Base-by-base conservation (phyloP, 2,888 invertebrate species). In the Eilema caniola region DNA sequence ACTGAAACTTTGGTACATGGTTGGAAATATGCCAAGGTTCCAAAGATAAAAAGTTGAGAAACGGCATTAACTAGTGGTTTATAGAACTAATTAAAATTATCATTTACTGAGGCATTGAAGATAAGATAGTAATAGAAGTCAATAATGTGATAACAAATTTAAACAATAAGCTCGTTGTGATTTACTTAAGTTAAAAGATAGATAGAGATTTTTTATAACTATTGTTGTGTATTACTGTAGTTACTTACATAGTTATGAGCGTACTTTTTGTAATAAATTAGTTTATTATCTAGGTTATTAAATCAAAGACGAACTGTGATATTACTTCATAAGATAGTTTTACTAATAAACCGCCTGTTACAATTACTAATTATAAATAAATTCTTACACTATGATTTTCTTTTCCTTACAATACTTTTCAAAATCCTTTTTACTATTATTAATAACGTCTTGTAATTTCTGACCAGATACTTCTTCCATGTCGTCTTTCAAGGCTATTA, bases 381-480 rank as follows among this genome's bases (percentile, higher is more conserved):
- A 69, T 64, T 59, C 71, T 83, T 78, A 88, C 75, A 91, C 69
- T 20, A 78, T 70, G 3, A 91, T 75, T 70, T 91, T 89, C 74
- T 95, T 95, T 85, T 96, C 90, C 81, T 93, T 92, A 71, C 95
- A 90, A 90, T 94, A 94, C 71, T 87, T 94, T 28, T 93, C 88
- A 60, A 96, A 95, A 64, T 95, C 94, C n/a, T 84, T 91, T 74
- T 93, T 92, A 68, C 95, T 96, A 59, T 90, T 87, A 60, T 90
- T 88, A 31, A 96, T 89, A 0, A 96, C 92, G 65, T 89, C 90
- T 67, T 90, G 87, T 14, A 96, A 82, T 85, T 96, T 96, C 72
- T 94, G 93, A 8, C 96, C 96, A 7, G 96, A 94, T 1, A 93
- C 90, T 79, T 96, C 96, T 76, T 95, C 94, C 28, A 86, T 85